Evolutionary conservation across 2,888 invertebrate species (phyloP).

Genomic region (Gisinianus flammeolus): DNA sequence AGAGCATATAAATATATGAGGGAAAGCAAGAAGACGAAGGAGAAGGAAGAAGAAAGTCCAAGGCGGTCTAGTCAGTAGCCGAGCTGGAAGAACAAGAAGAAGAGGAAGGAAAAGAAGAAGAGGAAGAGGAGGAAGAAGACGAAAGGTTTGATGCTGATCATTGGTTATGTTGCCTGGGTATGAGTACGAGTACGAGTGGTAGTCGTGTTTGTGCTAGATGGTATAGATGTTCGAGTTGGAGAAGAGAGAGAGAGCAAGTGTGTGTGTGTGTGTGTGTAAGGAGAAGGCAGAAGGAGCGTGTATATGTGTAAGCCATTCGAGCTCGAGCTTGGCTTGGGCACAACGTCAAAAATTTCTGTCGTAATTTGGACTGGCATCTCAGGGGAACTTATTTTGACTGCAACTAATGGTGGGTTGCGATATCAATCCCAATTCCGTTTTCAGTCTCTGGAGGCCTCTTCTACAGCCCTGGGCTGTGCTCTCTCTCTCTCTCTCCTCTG

Average conservation of each 20-base stretch:
- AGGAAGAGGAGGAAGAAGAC: conserved; percentile 4
- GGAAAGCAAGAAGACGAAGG: conserved; percentile 19
- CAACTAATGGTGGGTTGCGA: conserved; percentile 59
- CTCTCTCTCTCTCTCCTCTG: background rate
- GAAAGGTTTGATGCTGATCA: conserved; percentile 36
- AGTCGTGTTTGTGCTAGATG: too few relatives aligned
- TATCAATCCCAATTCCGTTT: conserved; percentile 59
- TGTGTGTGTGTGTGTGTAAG: too few relatives aligned
- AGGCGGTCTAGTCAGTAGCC: conserved; percentile 4
- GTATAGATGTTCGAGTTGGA: background rate
- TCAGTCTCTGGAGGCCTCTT: conserved; percentile 54
- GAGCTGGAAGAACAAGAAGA: background rate
- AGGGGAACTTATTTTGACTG: conserved; percentile 59
- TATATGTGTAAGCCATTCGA: too few relatives aligned
- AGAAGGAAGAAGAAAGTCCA: conserved; percentile 22
- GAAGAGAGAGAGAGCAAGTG: conserved; percentile 26
- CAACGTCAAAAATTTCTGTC: conserved; percentile 59
- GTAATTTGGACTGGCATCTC: conserved; percentile 59
- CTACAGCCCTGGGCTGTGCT: conserved; percentile 55
- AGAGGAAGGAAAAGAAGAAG: background rate
- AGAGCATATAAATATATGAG: too few relatives aligned
- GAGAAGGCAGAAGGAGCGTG: background rate
- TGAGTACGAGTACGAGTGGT: too few relatives aligned
- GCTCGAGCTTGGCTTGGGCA: conserved; percentile 32
- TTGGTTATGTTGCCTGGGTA: conserved; percentile 26